Percentiles rank a stretch among this genome's conserved stretches.
These are phyloP conservation scores for Paedocypris sp. DNA, from an alignment of 2,113 vertebrate genomes.

Conservation along the genomic window DNA sequence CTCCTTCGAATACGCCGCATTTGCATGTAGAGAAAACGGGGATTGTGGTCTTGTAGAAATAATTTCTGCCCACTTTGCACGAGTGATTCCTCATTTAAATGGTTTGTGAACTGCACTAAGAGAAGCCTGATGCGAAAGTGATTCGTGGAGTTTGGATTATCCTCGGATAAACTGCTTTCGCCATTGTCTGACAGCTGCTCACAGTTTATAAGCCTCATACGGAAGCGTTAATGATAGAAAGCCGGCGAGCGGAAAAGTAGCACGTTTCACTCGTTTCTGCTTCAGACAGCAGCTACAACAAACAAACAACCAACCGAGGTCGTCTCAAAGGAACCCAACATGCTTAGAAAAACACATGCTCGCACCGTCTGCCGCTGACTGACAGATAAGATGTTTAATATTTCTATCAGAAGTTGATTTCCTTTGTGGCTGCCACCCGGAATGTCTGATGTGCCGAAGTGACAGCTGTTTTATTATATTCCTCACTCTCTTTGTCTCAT, in stretches of 20 bases:
- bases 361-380: background rate
- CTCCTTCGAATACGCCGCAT: background rate
- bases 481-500: background rate
- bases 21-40: slow-evolving; percentile 1
- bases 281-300: slow-evolving; percentile 7
- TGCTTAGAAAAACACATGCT: slow-evolving; percentile 10
- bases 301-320: slow-evolving; percentile 10
- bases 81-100: slow-evolving; percentile 3
- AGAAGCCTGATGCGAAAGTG: background rate
- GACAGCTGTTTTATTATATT: slow-evolving; percentile 18
- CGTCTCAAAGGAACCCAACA: slow-evolving; percentile 8
- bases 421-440: slow-evolving; percentile 21
- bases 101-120: background rate
- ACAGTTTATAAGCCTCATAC: background rate
- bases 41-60: slow-evolving; percentile 1
- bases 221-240: background rate
- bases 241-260: background rate
- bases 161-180: background rate
- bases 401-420: slow-evolving; percentile 35
- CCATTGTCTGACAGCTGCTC: background rate
- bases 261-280: background rate
- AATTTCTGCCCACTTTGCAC: background rate
- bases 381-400: slow-evolving; percentile 36
- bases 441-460: slow-evolving; percentile 17
- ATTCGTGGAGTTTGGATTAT: slow-evolving; percentile 3